A percentile compares a stretch with the other conserved stretches of the same genome.
Conservation (phyloP, 2,113 vertebrate genomes). For the Scomber colias region DNA sequence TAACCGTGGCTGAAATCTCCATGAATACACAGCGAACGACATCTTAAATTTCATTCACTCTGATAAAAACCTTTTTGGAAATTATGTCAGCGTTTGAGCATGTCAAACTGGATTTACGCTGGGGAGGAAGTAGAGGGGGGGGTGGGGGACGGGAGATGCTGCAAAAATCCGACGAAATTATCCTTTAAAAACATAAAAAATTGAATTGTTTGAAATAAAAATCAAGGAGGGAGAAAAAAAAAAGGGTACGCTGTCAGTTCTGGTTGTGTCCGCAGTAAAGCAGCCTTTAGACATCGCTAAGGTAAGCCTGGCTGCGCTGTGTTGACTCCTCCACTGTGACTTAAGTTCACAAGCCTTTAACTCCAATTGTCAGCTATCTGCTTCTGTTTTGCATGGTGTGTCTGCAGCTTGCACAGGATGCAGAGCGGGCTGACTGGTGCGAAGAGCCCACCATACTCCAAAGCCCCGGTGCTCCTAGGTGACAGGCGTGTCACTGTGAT, state of each 20-base stretch:
- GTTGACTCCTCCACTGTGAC: slow-evolving; percentile 63
- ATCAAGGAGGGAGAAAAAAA: slow-evolving; percentile 37
- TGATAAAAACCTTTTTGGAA: slow-evolving; percentile 44
- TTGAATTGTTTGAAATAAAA: slow-evolving; percentile 57
- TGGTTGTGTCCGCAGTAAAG: slow-evolving; percentile 46
- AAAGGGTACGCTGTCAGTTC: slow-evolving; percentile 44
- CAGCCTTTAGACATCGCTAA: slow-evolving; percentile 46
- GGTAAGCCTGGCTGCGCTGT: slow-evolving; percentile 56
- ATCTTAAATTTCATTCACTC: slow-evolving; percentile 53
- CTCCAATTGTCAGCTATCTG: slow-evolving; percentile 81
- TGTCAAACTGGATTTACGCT: slow-evolving; percentile 45
- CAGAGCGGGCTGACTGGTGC: slow-evolving; percentile 66
- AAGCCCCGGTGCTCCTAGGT: slow-evolving; percentile 64
- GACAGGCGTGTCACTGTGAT: slow-evolving; percentile 82
- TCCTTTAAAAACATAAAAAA: slow-evolving; percentile 26
- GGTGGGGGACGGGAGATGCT: neutral
- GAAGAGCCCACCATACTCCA: slow-evolving; percentile 59
- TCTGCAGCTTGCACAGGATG: slow-evolving; percentile 57
- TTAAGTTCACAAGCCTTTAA: slow-evolving; percentile 74
- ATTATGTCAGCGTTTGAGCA: slow-evolving; percentile 50
- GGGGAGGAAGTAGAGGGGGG: neutral
- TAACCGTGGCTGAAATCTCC: slow-evolving; percentile 41
- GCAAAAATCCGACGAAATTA: slow-evolving; percentile 38
- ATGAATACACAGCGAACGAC: slow-evolving; percentile 34
- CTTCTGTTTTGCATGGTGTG: slow-evolving; percentile 73